Evolutionary conservation across 1,140 invertebrate species (phyloP).

Genomic region (Euura lappo): DNA sequence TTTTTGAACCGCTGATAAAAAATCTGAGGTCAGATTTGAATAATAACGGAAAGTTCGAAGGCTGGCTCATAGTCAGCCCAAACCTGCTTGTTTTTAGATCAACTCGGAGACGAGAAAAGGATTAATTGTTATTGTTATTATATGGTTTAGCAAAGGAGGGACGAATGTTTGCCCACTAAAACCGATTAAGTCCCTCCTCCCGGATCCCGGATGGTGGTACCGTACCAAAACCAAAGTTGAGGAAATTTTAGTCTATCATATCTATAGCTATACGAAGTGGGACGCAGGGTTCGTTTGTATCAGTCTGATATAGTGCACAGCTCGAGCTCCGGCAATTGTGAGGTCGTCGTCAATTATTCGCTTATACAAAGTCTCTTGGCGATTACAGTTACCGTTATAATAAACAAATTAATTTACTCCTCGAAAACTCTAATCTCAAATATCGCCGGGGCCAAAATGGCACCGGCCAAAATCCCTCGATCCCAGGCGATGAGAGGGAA

Average conservation of each 20-base stretch:
- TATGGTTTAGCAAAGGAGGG: no score
- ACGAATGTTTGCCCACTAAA: constrained; percentile 1
- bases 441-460: neutral
- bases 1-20: no score
- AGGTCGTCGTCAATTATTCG: constrained; percentile 4
- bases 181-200: neutral
- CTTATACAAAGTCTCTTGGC: neutral
- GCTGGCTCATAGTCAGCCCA: no score
- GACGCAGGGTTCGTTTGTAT: neutral
- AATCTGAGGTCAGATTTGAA: no score
- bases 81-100: no score
- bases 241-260: neutral
- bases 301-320: neutral
- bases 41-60: no score
- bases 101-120: no score
- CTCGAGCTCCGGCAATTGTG: neutral
- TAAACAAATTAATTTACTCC: neutral
- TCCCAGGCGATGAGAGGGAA: no score
- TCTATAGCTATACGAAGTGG: neutral
- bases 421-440: neutral
- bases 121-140: no score
- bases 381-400: constrained; percentile 3
- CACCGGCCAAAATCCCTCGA: no score
- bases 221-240: neutral
- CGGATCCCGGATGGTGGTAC: no score